A percentile compares a stretch with the other conserved stretches of the same genome.
These are phyloP conservation scores for Mionectes olivaceus DNA, from an alignment of 2,797 vertebrate species.

Conservation along the genomic window DNA sequence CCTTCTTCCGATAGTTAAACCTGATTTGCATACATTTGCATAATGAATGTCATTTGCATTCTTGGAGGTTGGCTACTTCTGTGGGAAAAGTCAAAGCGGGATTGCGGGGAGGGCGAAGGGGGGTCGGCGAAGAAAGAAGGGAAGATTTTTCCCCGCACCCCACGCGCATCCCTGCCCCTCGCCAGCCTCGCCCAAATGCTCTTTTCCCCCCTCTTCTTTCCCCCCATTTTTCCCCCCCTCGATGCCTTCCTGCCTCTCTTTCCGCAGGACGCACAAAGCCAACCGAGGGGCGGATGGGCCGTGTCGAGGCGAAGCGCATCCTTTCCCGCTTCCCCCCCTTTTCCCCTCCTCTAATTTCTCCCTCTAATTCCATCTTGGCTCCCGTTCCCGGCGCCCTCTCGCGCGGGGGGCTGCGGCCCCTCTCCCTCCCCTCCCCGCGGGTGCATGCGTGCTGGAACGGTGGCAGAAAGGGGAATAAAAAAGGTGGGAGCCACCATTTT, in stretches of 20 bases:
- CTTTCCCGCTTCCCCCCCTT: neutral
- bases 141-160: slow-evolving; percentile 54
- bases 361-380: slow-evolving; percentile 72
- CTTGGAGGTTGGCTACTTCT: slow-evolving; percentile 94
- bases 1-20: slow-evolving; percentile 95
- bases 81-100: slow-evolving; percentile 91
- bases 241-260: neutral
- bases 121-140: slow-evolving; percentile 72
- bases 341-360: slow-evolving; percentile 50
- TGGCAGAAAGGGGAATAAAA: neutral
- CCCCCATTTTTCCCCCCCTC: neutral
- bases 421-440: neutral
- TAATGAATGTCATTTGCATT: slow-evolving; percentile 99
- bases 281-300: slow-evolving; percentile 15
- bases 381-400: slow-evolving; percentile 46
- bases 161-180: neutral
- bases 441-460: slow-evolving; percentile 8
- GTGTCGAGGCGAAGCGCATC: slow-evolving; percentile 34
- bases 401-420: neutral
- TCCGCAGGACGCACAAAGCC: slow-evolving; percentile 31
- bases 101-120: slow-evolving; percentile 60
- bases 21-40: slow-evolving; percentile 99
- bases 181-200: neutral
- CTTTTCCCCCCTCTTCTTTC: neutral
- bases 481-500: slow-evolving; percentile 75